These are phyloP conservation scores for Mesorhabditis spiculigera DNA, from an alignment of 2,888 invertebrate genomes.

Conservation along the genomic window DNA sequence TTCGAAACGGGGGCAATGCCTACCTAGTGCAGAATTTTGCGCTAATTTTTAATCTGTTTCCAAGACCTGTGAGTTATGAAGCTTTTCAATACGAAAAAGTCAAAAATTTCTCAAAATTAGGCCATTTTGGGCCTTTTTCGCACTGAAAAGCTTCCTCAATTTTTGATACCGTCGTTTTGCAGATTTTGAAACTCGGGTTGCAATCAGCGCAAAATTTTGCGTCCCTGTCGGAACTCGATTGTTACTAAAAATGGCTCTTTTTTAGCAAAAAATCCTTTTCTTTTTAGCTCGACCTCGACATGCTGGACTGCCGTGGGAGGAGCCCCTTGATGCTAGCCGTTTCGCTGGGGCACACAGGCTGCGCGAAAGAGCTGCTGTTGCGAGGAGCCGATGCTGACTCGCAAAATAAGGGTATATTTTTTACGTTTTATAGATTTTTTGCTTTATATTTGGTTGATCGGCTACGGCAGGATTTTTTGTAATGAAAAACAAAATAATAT, in stretches of 20 bases:
- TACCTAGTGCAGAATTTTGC: not conserved
- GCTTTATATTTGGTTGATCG: not conserved
- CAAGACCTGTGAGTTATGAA: too few relatives aligned
- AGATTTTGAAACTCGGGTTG: too few relatives aligned
- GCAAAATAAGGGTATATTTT: slow-evolving; percentile 66
- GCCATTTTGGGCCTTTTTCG: too few relatives aligned
- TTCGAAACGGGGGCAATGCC: not conserved
- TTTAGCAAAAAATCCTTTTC: slow-evolving; percentile 66
- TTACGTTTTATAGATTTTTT: slow-evolving; percentile 11
- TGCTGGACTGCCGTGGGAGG: slow-evolving; percentile 76
- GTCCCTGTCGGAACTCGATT: too few relatives aligned
- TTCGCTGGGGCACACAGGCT: slow-evolving; percentile 79
- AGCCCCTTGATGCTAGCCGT: slow-evolving; percentile 90
- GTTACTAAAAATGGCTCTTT: too few relatives aligned
- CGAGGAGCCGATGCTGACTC: slow-evolving; percentile 81
- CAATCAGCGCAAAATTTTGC: too few relatives aligned
- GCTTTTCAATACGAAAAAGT: too few relatives aligned
- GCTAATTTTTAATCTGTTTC: not conserved
- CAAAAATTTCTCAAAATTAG: too few relatives aligned
- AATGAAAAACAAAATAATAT: not conserved
- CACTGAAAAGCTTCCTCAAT: too few relatives aligned
- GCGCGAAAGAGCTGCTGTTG: slow-evolving; percentile 73
- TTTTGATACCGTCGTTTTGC: too few relatives aligned
- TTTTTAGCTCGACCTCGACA: slow-evolving; percentile 10
- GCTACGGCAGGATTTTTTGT: not conserved